These are phyloP conservation scores for Ephestia elutella DNA, from an alignment of 1,140 invertebrate species.

Conservation along the genomic window DNA sequence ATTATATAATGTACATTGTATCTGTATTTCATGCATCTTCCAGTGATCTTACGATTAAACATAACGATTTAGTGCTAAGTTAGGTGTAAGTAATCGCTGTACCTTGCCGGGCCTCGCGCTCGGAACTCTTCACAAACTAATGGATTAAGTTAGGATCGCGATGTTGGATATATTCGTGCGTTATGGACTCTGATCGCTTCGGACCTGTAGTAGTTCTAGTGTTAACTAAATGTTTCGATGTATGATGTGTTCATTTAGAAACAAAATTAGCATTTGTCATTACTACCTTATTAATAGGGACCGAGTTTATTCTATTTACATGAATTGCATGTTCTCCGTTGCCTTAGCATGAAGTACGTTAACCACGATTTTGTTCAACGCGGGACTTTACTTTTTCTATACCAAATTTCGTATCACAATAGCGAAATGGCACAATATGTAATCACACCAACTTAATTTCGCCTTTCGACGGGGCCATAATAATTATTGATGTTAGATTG, in stretches of 20 bases:
- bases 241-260: constrained; percentile 69
- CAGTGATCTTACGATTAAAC: constrained; percentile 66
- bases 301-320: constrained; percentile 31
- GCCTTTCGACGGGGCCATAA: constrained; percentile 40
- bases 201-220: constrained; percentile 58
- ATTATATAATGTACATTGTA: constrained; percentile 42
- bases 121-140: constrained; percentile 67
- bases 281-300: constrained; percentile 44
- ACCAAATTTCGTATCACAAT: constrained; percentile 14
- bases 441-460: constrained; percentile 30
- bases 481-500: constrained; percentile 56
- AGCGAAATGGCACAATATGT: constrained; percentile 31
- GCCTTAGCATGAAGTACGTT: constrained; percentile 25
- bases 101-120: constrained; percentile 57
- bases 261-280: constrained; percentile 57
- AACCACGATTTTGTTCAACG: constrained; percentile 22
- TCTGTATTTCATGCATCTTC: constrained; percentile 67
- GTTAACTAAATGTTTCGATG: constrained; percentile 64
- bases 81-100: constrained; percentile 66
- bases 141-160: constrained; percentile 52
- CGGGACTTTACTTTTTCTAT: constrained; percentile 23
- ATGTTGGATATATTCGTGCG: constrained; percentile 45
- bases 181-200: constrained; percentile 51
- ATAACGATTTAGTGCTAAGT: constrained; percentile 65
- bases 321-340: constrained; percentile 53